Conservation (phyloP, 2,888 invertebrate genomes). For the Stenchaetothrips biformis region DNA sequence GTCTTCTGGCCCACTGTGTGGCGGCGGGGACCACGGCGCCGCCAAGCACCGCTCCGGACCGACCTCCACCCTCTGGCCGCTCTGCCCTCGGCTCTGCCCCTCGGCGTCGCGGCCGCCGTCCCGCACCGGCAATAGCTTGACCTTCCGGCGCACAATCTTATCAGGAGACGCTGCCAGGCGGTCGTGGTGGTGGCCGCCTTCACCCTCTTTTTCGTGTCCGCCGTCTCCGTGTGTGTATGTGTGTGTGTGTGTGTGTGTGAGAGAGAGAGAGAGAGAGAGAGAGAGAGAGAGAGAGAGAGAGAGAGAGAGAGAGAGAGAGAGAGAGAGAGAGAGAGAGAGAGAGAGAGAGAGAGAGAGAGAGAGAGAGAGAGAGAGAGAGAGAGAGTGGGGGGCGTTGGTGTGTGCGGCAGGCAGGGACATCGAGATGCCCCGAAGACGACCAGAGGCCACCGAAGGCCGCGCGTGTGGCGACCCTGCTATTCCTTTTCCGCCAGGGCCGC, state of each 20-base stretch:
- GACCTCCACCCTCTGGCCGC: background rate
- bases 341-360: background rate
- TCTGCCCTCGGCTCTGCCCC: background rate
- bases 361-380: background rate
- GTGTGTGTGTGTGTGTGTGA: too few relatives aligned
- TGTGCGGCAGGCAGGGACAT: too few relatives aligned
- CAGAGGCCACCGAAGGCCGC: too few relatives aligned
- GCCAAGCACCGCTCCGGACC: too few relatives aligned
- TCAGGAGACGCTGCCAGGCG: background rate
- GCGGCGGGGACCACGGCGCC: too few relatives aligned
- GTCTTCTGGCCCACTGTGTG: too few relatives aligned
- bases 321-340: background rate
- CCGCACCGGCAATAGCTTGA: background rate
- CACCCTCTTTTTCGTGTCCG: background rate
- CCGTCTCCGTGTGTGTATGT: background rate
- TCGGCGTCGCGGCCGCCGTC: background rate
- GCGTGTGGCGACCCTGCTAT: too few relatives aligned
- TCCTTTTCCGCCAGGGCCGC: too few relatives aligned
- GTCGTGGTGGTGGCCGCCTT: background rate
- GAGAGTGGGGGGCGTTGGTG: background rate
- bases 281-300: background rate
- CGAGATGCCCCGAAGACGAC: too few relatives aligned
- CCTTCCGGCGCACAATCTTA: slow-evolving; percentile 15
- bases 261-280: background rate
- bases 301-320: background rate